phyloP scores from a whole-genome alignment of 1,140 invertebrate genomes.

The Planococcus citri region DNA sequence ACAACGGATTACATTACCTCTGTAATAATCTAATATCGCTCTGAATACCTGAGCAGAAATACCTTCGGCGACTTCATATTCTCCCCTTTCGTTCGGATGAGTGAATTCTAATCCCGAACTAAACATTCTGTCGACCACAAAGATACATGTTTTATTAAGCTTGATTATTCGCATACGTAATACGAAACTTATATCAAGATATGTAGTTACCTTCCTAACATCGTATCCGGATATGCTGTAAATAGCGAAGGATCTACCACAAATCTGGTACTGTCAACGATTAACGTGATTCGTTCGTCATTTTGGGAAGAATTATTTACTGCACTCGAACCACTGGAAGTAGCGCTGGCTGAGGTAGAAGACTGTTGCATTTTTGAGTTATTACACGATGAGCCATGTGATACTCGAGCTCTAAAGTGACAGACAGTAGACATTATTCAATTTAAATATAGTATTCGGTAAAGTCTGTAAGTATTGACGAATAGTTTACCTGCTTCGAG shows the following conservation, averaged over 20 bases:
- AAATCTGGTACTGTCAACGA: constrained; percentile 88
- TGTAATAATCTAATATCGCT: constrained; percentile 92
- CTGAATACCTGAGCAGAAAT: constrained; percentile 83
- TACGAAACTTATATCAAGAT: no score
- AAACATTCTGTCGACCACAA: constrained; percentile 86
- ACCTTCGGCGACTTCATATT: constrained; percentile 97
- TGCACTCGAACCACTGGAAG: constrained; percentile 14
- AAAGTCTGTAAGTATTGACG: constrained; percentile 10
- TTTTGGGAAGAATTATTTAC: constrained; percentile 20
- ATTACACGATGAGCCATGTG: not conserved
- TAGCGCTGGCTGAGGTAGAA: constrained; percentile 25
- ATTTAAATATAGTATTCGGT: constrained; percentile 27
- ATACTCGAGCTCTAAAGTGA: not conserved
- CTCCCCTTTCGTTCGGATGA: constrained; percentile 86
- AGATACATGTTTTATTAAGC: no score
- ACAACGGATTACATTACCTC: constrained; percentile 64
- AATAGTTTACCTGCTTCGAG: constrained; percentile 22
- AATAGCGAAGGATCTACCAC: constrained; percentile 76
- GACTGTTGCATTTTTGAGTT: constrained; percentile 11
- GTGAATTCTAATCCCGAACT: constrained; percentile 86
- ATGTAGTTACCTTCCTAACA: constrained; percentile 61
- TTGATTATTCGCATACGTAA: not conserved
- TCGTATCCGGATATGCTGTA: constrained; percentile 81
- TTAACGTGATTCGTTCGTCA: constrained; percentile 71
- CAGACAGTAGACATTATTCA: constrained; percentile 24